These are phyloP conservation scores for Pygmarrhopalites habei DNA, from an alignment of 1,140 invertebrate species.

Conservation along the genomic window DNA sequence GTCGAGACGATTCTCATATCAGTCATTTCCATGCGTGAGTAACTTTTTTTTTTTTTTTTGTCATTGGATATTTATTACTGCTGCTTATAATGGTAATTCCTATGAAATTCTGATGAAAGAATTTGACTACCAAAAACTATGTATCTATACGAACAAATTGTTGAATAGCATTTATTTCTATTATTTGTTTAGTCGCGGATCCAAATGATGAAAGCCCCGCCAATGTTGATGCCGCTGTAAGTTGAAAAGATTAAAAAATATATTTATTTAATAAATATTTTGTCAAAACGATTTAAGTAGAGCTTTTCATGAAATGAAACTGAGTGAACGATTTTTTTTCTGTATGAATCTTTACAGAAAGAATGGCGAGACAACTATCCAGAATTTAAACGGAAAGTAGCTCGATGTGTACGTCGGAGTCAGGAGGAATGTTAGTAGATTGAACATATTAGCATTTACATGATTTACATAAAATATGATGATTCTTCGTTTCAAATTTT, in stretches of 20 bases:
- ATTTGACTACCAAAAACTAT: no score
- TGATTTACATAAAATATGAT: not conserved
- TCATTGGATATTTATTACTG: no score
- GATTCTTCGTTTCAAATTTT: not conserved
- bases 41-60: no score
- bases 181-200: no score
- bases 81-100: no score
- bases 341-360: conserved; percentile 62
- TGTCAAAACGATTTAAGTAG: not conserved
- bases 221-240: conserved; percentile 98
- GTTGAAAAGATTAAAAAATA: conserved; percentile 43
- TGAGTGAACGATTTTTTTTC: not conserved
- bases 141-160: no score
- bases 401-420: conserved; percentile 94
- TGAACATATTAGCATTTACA: not conserved
- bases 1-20: conserved; percentile 98
- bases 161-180: no score
- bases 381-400: conserved; percentile 96
- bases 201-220: conserved; percentile 99
- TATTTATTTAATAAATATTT: conserved; percentile 3
- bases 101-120: no score
- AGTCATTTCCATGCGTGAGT: conserved; percentile 99
- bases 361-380: conserved; percentile 95
- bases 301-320: not conserved
- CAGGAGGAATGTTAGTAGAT: conserved; percentile 87